phyloP scores from a whole-genome alignment of 2,888 invertebrate species.

The Stramonita haemastoma region DNA sequence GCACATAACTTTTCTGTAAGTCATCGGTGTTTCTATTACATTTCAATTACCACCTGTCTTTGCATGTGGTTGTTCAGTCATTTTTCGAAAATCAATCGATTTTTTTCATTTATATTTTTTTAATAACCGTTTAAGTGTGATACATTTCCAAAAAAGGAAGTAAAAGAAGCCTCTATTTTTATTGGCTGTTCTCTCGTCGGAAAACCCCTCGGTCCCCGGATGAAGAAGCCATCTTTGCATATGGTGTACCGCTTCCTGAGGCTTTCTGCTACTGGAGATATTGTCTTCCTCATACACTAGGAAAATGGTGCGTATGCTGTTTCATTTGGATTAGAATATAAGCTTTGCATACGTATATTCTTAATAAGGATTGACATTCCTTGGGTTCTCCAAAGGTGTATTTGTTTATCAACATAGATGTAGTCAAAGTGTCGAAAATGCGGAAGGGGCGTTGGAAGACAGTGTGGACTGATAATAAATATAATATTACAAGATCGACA shows the following conservation, averaged over 20 bases:
- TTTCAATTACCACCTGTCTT: background rate
- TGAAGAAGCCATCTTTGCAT: conserved; percentile 52
- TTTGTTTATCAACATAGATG: background rate
- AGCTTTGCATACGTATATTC: background rate
- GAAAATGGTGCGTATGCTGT: conserved; percentile 36
- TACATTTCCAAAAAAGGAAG: conserved; percentile 54
- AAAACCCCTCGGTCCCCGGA: conserved; percentile 52
- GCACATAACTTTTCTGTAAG: conserved; percentile 32
- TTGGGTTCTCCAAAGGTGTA: background rate
- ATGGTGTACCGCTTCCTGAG: conserved; percentile 38
- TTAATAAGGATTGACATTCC: background rate
- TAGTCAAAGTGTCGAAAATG: conserved; percentile 19
- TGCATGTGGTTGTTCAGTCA: background rate
- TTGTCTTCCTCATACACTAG: conserved; percentile 13
- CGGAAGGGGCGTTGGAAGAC: conserved; percentile 44
- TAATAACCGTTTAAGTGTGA: background rate
- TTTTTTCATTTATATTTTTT: background rate
- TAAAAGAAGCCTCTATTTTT: conserved; percentile 49
- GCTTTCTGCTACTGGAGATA: conserved; percentile 12
- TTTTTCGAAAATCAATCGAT: background rate
- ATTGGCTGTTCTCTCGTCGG: conserved; percentile 50
- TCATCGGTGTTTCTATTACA: conserved; percentile 28
- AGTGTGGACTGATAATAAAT: background rate
- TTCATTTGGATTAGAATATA: background rate
- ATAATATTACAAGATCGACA: background rate